phyloP scores from a whole-genome alignment of 2,797 vertebrate genomes.

The Megaceryle alcyon region DNA sequence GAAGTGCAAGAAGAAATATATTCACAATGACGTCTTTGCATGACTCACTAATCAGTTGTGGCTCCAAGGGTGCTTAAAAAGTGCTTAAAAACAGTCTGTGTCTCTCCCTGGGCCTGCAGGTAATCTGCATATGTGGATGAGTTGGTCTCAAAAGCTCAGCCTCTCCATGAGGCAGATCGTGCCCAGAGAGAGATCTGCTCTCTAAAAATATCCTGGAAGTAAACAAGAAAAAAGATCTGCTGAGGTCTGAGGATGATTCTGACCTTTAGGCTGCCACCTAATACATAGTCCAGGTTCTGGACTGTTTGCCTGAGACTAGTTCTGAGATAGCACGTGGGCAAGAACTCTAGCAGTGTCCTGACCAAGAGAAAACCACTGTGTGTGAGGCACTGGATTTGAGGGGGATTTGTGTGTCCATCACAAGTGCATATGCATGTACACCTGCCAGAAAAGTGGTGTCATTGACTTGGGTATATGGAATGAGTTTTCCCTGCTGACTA shows the following conservation, averaged over 20 bases:
- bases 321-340: neutral
- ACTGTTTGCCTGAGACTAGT: neutral
- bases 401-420: neutral
- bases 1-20: constrained; percentile 21
- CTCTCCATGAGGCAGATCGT: neutral
- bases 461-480: neutral
- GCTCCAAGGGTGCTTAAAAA: constrained; percentile 14
- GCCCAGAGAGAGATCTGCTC: neutral
- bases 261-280: constrained; percentile 59
- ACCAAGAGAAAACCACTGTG: neutral
- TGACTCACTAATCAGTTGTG: constrained; percentile 47
- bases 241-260: constrained; percentile 3
- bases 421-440: neutral
- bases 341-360: neutral
- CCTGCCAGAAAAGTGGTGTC: neutral
- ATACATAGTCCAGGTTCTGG: constrained; percentile 6
- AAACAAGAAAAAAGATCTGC: constrained; percentile 47
- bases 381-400: neutral
- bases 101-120: neutral
- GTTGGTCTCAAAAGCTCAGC: neutral
- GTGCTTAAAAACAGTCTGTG: neutral
- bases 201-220: constrained; percentile 61
- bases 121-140: neutral
- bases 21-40: constrained; percentile 12
- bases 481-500: neutral